Evolutionary conservation across 2,888 invertebrate genomes (phyloP).

Genomic region (Oxycera nigricornis): DNA sequence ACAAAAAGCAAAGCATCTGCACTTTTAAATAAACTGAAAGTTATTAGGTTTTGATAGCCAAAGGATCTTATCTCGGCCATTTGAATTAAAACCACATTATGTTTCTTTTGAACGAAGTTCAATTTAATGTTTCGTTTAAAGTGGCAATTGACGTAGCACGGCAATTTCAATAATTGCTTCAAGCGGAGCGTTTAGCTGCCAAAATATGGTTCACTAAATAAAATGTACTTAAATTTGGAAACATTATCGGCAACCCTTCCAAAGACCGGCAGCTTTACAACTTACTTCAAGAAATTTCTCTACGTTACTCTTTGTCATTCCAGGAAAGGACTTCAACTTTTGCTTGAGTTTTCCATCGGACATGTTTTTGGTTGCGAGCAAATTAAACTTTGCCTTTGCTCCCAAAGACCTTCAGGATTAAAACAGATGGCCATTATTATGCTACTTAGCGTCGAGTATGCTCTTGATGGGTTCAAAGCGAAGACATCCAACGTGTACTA

Average conservation of each 20-base stretch:
- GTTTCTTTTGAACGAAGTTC: too few relatives aligned
- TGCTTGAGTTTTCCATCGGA: not conserved
- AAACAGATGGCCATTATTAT: constrained; percentile 32
- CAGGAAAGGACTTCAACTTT: not conserved
- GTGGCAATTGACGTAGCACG: too few relatives aligned
- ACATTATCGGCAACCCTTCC: not conserved
- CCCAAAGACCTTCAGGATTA: constrained; percentile 10
- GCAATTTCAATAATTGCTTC: too few relatives aligned
- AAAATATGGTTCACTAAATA: too few relatives aligned
- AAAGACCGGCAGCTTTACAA: not conserved
- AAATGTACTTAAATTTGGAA: too few relatives aligned
- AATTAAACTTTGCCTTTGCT: constrained; percentile 30
- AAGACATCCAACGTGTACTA: not conserved
- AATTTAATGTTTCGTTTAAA: too few relatives aligned
- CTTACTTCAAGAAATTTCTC: not conserved
- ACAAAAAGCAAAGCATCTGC: too few relatives aligned
- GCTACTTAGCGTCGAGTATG: constrained; percentile 2
- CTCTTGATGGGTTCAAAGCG: not conserved
- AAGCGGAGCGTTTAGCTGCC: too few relatives aligned
- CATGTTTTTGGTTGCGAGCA: constrained; percentile 30
- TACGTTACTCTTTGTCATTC: not conserved
- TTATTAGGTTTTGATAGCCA: too few relatives aligned
- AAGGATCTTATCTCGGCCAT: too few relatives aligned
- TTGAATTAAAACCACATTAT: too few relatives aligned
- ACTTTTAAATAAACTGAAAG: too few relatives aligned